Evolutionary conservation across 2,888 invertebrate genomes (phyloP).

Genomic region (Epirrhoe alternata): DNA sequence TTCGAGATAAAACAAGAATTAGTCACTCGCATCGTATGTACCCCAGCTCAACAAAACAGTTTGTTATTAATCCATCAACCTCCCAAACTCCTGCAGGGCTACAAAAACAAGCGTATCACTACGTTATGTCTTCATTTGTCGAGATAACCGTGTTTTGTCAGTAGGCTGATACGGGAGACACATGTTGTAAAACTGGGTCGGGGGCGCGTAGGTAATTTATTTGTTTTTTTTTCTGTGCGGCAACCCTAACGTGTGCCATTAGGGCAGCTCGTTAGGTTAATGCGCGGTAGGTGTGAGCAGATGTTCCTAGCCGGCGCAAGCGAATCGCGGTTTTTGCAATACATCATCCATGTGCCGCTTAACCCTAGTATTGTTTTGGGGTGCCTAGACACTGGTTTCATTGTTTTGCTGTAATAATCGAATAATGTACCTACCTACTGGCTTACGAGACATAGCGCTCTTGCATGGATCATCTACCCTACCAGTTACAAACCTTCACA

Average conservation of each 20-base stretch:
- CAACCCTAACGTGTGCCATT: conserved; percentile 77
- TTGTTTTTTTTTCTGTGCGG: conserved; percentile 72
- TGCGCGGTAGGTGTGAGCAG: conserved; percentile 78
- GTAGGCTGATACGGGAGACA: conserved; percentile 72
- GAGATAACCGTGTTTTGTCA: conserved; percentile 72
- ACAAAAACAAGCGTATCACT: conserved; percentile 47
- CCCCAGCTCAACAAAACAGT: conserved; percentile 14
- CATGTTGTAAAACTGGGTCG: conserved; percentile 68
- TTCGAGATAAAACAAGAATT: conserved; percentile 3
- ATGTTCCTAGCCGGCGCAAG: conserved; percentile 63
- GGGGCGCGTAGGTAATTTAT: conserved; percentile 66
- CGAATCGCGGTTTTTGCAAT: conserved; percentile 71
- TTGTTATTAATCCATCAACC: conserved; percentile 41
- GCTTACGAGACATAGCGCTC: background rate
- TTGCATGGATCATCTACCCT: background rate
- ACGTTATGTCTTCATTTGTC: conserved; percentile 62
- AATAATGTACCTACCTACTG: background rate
- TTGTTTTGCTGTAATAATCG: conserved; percentile 35
- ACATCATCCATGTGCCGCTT: conserved; percentile 70
- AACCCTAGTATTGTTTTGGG: conserved; percentile 54
- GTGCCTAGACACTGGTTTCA: conserved; percentile 35
- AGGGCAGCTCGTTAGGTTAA: conserved; percentile 82
- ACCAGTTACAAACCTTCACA: background rate
- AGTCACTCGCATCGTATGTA: conserved; percentile 5
- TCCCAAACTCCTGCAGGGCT: conserved; percentile 49